phyloP scores from a whole-genome alignment of 2,888 invertebrate genomes.

The Colostygia pectinataria region DNA sequence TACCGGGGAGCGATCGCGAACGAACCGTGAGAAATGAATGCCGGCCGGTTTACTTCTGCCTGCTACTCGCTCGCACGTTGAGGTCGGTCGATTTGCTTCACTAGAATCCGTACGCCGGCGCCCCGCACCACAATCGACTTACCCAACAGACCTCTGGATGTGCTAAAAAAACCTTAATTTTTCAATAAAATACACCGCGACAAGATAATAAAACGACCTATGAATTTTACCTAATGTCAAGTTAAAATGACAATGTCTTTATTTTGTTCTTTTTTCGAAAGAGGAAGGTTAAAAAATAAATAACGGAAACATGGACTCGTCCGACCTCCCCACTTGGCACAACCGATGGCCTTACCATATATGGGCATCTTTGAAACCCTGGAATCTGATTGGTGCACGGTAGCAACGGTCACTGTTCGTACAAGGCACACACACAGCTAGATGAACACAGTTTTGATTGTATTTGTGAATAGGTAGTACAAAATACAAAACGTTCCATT shows the following conservation, averaged over 20 bases:
- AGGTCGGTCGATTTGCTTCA: conserved; percentile 71
- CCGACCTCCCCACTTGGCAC: conserved; percentile 72
- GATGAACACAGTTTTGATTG: conserved; percentile 42
- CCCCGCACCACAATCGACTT: conserved; percentile 64
- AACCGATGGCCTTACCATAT: conserved; percentile 89
- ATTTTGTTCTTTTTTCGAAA: conserved; percentile 27
- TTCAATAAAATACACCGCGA: conserved; percentile 45
- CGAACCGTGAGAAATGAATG: conserved; percentile 73
- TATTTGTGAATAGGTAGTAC: conserved; percentile 44
- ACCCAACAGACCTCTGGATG: conserved; percentile 64
- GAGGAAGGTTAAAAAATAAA: conserved; percentile 36
- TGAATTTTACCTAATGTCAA: conserved; percentile 49
- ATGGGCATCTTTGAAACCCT: conserved; percentile 89
- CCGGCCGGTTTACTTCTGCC: conserved; percentile 71
- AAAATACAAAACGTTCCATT: conserved; percentile 60
- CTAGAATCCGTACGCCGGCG: conserved; percentile 65
- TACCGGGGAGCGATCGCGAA: conserved; percentile 63
- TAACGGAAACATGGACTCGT: conserved; percentile 68
- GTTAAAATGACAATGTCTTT: conserved; percentile 28
- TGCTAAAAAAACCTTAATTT: conserved; percentile 56
- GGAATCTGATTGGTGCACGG: conserved; percentile 85
- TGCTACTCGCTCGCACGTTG: conserved; percentile 62
- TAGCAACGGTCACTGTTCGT: conserved; percentile 76
- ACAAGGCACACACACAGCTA: conserved; percentile 55
- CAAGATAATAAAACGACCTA: conserved; percentile 49